Conservation (phyloP, 1,140 invertebrate genomes). For the Ephestia elutella region DNA sequence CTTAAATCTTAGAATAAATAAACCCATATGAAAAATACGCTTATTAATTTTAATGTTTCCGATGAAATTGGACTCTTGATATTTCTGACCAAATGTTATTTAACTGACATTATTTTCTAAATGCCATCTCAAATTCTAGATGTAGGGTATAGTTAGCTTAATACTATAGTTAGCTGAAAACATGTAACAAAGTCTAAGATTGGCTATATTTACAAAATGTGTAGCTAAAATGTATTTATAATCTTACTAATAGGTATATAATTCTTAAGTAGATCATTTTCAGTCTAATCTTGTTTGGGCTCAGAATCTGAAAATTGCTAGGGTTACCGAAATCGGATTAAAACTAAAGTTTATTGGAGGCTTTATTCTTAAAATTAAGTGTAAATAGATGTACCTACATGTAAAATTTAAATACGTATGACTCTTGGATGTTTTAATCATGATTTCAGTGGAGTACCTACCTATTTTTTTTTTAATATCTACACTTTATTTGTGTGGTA, state of each 20-base stretch:
- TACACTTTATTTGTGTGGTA: too few species aligned
- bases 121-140: constrained; percentile 44
- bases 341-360: too few species aligned
- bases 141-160: constrained; percentile 31
- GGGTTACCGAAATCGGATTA: too few species aligned
- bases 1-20: constrained; percentile 39
- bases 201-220: constrained; percentile 8
- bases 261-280: neutral
- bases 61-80: constrained; percentile 67
- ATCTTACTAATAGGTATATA: neutral
- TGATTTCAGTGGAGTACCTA: too few species aligned
- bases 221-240: constrained; percentile 3
- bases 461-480: too few species aligned
- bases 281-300: neutral
- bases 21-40: constrained; percentile 70
- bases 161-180: constrained; percentile 18
- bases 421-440: too few species aligned
- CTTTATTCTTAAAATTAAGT: too few species aligned
- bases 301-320: neutral
- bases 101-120: constrained; percentile 47
- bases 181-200: constrained; percentile 12
- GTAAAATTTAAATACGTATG: too few species aligned
- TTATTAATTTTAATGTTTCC: constrained; percentile 73
- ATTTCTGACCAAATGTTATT: constrained; percentile 70
- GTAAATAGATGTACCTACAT: too few species aligned